Conservation (phyloP, 2,888 invertebrate genomes). For the Drosophila merina region DNA sequence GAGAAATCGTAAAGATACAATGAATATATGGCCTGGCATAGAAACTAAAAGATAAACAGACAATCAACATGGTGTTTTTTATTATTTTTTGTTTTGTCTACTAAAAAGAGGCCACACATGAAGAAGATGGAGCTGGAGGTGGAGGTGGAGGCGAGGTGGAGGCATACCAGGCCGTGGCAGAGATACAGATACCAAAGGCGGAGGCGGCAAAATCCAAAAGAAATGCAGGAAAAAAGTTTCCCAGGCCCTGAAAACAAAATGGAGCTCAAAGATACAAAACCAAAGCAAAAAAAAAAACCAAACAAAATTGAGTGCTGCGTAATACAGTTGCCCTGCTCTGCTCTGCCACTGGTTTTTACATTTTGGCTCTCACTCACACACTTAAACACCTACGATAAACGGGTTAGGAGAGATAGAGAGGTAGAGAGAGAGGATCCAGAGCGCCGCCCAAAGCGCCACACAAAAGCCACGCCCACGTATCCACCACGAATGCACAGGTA, state of each 20-base stretch:
- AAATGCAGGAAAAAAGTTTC: constrained; percentile 64
- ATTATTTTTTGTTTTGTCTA: constrained; percentile 25
- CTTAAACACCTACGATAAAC: constrained; percentile 48
- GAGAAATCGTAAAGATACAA: constrained; percentile 45
- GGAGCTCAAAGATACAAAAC: constrained; percentile 14
- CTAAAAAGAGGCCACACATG: constrained; percentile 72
- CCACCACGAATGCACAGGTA: constrained; percentile 42
- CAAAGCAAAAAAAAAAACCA: constrained; percentile 21
- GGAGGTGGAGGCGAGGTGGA: not conserved
- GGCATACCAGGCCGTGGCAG: not conserved
- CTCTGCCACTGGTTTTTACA: constrained; percentile 76
- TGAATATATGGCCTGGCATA: constrained; percentile 32
- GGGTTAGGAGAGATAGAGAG: constrained; percentile 71
- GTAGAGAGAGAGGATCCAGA: constrained; percentile 49
- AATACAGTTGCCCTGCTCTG: constrained; percentile 73
- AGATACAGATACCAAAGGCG: constrained; percentile 29
- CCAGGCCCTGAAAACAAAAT: constrained; percentile 59
- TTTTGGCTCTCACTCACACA: constrained; percentile 14
- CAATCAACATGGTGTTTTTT: constrained; percentile 58
- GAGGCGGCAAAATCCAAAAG: constrained; percentile 53
- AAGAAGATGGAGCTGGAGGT: constrained; percentile 31
- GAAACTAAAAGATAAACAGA: constrained; percentile 69
- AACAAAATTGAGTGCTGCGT: constrained; percentile 69
- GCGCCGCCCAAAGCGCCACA: constrained; percentile 70
- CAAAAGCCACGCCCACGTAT: constrained; percentile 63